Percentiles rank a stretch among this genome's conserved stretches.
phyloP scores from a whole-genome alignment of 2,797 vertebrate species.

The Adrianichthys oophorus region DNA sequence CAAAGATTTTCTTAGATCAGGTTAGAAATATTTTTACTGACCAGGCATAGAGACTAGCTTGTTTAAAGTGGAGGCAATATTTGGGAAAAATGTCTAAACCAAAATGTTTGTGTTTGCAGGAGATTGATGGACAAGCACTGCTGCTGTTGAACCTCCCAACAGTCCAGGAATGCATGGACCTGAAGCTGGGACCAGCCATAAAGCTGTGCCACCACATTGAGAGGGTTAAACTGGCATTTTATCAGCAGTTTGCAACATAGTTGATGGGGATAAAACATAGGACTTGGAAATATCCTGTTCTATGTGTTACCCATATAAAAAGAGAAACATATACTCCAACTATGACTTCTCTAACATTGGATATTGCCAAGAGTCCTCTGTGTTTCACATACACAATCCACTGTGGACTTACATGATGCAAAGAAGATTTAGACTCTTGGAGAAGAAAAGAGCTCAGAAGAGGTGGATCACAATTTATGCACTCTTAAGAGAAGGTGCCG shows the following conservation, averaged over 20 bases:
- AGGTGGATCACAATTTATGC: slow-evolving; percentile 3
- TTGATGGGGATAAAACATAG: slow-evolving; percentile 60
- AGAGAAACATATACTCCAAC: slow-evolving; percentile 26
- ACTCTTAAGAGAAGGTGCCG: slow-evolving; percentile 2
- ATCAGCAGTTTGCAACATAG: slow-evolving; percentile 95
- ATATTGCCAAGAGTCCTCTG: slow-evolving; percentile 41
- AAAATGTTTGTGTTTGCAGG: slow-evolving; percentile 72
- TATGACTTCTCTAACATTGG: slow-evolving; percentile 45
- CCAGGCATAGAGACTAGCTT: slow-evolving; percentile 6
- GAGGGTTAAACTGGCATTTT: slow-evolving; percentile 97
- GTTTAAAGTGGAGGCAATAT: slow-evolving; percentile 1
- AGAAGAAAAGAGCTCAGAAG: not conserved
- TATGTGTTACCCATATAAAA: slow-evolving; percentile 40
- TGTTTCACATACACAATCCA: slow-evolving; percentile 6
- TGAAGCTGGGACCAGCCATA: slow-evolving; percentile 96
- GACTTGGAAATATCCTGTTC: slow-evolving; percentile 32
- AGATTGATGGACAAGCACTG: slow-evolving; percentile 96
- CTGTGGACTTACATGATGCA: slow-evolving; percentile 15
- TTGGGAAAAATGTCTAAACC: not conserved
- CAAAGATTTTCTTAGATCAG: slow-evolving; percentile 96
- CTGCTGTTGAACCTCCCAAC: slow-evolving; percentile 96
- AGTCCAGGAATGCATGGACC: slow-evolving; percentile 98
- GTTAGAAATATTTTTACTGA: slow-evolving; percentile 66
- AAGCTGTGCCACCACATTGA: slow-evolving; percentile 99
- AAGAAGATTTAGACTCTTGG: slow-evolving; percentile 6